These are phyloP conservation scores for Esperia sulphurella DNA, from an alignment of 2,888 invertebrate genomes.

Conservation along the genomic window DNA sequence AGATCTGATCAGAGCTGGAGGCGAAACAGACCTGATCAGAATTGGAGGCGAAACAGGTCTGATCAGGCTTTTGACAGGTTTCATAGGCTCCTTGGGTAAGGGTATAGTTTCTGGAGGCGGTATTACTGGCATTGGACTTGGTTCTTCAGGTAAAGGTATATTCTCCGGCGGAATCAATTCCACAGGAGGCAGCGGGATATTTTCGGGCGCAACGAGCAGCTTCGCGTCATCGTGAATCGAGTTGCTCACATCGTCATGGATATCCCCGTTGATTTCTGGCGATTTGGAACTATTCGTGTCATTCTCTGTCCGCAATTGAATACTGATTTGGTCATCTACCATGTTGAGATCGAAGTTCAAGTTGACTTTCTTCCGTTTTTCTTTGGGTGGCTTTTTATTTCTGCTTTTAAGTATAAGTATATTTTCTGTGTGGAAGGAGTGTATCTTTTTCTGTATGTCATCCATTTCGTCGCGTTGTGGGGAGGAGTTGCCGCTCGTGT, in stretches of 20 bases:
- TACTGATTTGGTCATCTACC: slow-evolving; percentile 74
- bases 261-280: slow-evolving; percentile 57
- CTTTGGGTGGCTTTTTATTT: slow-evolving; percentile 77
- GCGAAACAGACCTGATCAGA: too few relatives aligned
- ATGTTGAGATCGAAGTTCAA: slow-evolving; percentile 75
- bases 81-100: slow-evolving; percentile 59
- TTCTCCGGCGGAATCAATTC: slow-evolving; percentile 69
- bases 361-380: slow-evolving; percentile 76
- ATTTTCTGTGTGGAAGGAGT: slow-evolving; percentile 82
- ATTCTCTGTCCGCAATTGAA: slow-evolving; percentile 64
- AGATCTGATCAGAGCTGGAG: too few relatives aligned
- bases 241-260: slow-evolving; percentile 49
- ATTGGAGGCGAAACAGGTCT: slow-evolving; percentile 19
- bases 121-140: slow-evolving; percentile 46
- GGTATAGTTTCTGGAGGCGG: slow-evolving; percentile 62
- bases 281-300: slow-evolving; percentile 34
- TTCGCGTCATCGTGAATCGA: slow-evolving; percentile 45
- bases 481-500: slow-evolving; percentile 72
- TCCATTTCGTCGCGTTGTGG: slow-evolving; percentile 78
- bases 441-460: slow-evolving; percentile 81
- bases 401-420: slow-evolving; percentile 80
- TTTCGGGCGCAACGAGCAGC: slow-evolving; percentile 56
- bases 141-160: slow-evolving; percentile 62
- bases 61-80: slow-evolving; percentile 24
- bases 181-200: slow-evolving; percentile 61